These are phyloP conservation scores for Corythornis cristatus DNA, from an alignment of 2,113 vertebrate species.

Conservation along the genomic window DNA sequence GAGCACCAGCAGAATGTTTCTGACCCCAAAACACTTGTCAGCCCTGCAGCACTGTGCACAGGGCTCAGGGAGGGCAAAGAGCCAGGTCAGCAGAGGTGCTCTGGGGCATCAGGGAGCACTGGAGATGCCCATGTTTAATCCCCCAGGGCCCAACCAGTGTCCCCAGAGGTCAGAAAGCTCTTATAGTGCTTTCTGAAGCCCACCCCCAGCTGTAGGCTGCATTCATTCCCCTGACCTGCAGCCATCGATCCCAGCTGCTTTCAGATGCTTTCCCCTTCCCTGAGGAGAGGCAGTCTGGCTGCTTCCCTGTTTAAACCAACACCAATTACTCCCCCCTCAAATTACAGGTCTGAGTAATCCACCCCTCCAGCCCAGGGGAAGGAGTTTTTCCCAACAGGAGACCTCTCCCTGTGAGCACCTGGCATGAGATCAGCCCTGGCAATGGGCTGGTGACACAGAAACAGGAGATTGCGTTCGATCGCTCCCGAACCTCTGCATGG, in stretches of 20 bases:
- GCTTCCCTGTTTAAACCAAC: background rate
- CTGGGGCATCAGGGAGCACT: background rate
- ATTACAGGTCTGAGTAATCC: background rate
- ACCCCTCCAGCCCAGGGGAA: background rate
- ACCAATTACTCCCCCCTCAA: background rate
- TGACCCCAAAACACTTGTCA: background rate
- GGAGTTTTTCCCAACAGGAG: background rate
- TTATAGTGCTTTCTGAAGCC: background rate
- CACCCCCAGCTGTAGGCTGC: background rate
- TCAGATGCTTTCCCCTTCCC: background rate
- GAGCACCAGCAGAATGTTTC: background rate
- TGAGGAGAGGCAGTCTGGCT: fast-evolving
- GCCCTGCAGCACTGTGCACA: fast-evolving
- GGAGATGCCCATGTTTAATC: background rate
- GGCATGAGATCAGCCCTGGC: background rate
- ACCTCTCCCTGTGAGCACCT: background rate
- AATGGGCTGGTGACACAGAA: background rate
- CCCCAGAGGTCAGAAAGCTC: background rate
- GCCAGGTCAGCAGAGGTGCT: background rate
- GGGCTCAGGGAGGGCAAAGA: background rate
- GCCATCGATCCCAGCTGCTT: background rate
- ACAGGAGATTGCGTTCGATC: background rate
- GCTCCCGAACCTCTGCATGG: background rate
- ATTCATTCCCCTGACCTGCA: background rate
- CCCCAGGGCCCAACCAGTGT: background rate